Evolutionary conservation across 2,888 invertebrate species (phyloP).

Genomic region (Dicyrtoma fusca): DNA sequence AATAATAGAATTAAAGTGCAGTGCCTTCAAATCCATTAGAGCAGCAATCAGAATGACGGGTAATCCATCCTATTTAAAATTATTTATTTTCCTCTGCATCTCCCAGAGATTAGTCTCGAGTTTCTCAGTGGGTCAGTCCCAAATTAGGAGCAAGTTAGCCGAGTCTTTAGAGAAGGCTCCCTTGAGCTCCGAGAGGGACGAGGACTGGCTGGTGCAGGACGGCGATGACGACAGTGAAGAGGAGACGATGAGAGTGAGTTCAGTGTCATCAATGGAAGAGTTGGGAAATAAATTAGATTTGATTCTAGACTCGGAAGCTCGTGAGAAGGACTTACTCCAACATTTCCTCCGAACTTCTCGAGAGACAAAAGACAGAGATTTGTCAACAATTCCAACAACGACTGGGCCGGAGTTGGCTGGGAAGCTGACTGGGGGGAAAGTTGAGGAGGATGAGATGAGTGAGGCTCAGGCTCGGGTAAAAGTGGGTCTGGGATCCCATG

Average conservation of each 20-base stretch:
- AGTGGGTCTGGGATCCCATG: background rate
- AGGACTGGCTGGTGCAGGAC: background rate
- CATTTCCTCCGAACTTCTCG: slow-evolving; percentile 35
- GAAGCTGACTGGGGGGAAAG: no score
- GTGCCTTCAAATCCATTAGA: no score
- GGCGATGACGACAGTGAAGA: no score
- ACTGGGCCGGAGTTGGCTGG: background rate
- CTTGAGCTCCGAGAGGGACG: no score
- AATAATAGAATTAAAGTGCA: no score
- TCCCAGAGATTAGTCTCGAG: background rate
- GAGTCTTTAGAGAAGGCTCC: no score
- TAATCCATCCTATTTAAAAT: no score
- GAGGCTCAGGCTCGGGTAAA: no score
- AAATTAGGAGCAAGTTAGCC: background rate
- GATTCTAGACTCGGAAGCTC: slow-evolving; percentile 48
- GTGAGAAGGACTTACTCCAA: slow-evolving; percentile 46
- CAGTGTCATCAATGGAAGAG: slow-evolving; percentile 17
- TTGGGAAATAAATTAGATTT: slow-evolving; percentile 48
- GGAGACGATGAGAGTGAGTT: no score
- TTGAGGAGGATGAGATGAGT: background rate
- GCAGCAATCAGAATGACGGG: no score
- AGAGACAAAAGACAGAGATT: background rate
- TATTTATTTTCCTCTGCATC: no score
- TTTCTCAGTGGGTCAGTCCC: background rate
- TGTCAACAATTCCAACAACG: slow-evolving; percentile 1